phyloP scores from a whole-genome alignment of 2,797 vertebrate species.

The Squalus acanthias region DNA sequence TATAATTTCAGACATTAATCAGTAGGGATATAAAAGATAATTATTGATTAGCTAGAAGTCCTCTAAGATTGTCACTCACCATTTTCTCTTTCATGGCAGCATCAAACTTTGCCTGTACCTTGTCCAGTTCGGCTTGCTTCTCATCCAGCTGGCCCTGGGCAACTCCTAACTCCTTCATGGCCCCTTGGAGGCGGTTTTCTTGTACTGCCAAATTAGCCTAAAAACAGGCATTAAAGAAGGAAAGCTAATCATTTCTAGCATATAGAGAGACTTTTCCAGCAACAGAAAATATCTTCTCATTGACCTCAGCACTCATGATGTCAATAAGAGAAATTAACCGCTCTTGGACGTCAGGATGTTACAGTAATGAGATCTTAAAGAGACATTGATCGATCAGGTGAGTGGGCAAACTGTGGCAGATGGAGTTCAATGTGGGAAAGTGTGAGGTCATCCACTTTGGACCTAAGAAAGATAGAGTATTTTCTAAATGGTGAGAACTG shows the following conservation, averaged over 20 bases:
- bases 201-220: constrained; percentile 63
- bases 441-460: not conserved
- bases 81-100: constrained; percentile 62
- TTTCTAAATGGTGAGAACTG: not conserved
- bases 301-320: not conserved
- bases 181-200: constrained; percentile 56
- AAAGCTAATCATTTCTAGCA: not conserved
- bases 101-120: constrained; percentile 64
- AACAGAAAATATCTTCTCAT: not conserved
- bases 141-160: constrained; percentile 60
- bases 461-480: not conserved
- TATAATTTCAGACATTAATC: not conserved
- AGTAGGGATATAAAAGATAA: not conserved
- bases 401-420: not conserved
- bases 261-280: not conserved
- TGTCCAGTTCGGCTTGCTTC: constrained; percentile 63
- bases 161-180: constrained; percentile 58
- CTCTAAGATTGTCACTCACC: constrained; percentile 47
- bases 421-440: not conserved
- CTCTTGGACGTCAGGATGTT: not conserved
- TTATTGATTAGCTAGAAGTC: not conserved
- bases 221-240: not conserved
- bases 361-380: not conserved
- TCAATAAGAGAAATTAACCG: not conserved
- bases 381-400: not conserved